Evolutionary conservation across 2,888 invertebrate species (phyloP).

Genomic region (Xylocampa areola): DNA sequence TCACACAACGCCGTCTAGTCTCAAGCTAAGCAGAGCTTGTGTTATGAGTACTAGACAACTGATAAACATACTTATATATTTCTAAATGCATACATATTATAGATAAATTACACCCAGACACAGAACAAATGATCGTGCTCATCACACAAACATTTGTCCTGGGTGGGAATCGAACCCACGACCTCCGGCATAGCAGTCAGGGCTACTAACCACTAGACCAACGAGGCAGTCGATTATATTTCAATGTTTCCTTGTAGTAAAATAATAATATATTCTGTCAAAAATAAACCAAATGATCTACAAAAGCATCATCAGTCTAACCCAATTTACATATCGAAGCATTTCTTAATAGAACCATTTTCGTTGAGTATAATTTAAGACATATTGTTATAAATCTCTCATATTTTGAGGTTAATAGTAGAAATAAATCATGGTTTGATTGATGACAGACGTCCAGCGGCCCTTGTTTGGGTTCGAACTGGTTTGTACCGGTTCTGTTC

Average conservation of each 20-base stretch:
- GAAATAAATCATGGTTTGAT: constrained; percentile 55
- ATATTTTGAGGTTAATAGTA: constrained; percentile 42
- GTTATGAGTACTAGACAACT: too few relatives aligned
- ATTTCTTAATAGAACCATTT: constrained; percentile 29
- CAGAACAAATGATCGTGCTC: too few relatives aligned
- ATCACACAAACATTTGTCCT: too few relatives aligned
- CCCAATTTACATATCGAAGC: constrained; percentile 41
- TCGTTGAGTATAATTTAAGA: constrained; percentile 37
- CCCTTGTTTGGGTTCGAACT: constrained; percentile 30
- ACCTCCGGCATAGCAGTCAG: too few relatives aligned
- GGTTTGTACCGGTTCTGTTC: constrained; percentile 18
- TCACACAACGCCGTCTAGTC: too few relatives aligned
- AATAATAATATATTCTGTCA: background rate
- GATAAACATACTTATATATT: too few relatives aligned
- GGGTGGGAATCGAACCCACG: too few relatives aligned
- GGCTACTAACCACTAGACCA: too few relatives aligned
- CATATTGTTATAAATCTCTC: constrained; percentile 48
- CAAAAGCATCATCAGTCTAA: constrained; percentile 6
- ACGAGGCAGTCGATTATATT: too few relatives aligned
- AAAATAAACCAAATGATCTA: constrained; percentile 11
- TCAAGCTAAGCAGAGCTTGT: too few relatives aligned
- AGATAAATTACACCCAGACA: too few relatives aligned
- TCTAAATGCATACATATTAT: too few relatives aligned
- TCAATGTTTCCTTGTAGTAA: background rate
- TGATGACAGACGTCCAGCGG: constrained; percentile 33